A percentile compares a stretch with the other conserved stretches of the same genome.
Conservation (phyloP, 2,113 vertebrate genomes). For the Xenus cinereus region DNA sequence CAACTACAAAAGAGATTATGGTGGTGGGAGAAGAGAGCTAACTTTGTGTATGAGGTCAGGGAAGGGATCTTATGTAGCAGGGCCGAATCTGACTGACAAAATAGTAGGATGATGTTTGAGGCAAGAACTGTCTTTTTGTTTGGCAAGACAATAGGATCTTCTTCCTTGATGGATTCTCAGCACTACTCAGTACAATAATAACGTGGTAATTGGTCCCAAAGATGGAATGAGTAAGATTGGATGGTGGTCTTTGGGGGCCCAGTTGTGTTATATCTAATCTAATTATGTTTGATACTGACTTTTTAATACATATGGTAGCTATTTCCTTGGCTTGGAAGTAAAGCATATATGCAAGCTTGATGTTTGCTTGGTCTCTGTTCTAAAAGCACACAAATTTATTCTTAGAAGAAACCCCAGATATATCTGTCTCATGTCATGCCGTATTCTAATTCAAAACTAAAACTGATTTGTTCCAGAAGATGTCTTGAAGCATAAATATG, state of each 20-base stretch:
- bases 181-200: background rate
- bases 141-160: background rate
- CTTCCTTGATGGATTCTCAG: constrained; percentile 7
- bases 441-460: constrained; percentile 46
- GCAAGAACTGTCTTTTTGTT: constrained; percentile 21
- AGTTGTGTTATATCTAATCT: constrained; percentile 46
- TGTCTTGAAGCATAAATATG: constrained; percentile 57
- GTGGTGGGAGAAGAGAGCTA: background rate
- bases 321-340: constrained; percentile 28
- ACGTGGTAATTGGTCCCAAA: constrained; percentile 36
- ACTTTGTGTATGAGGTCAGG: background rate
- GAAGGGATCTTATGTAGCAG: background rate
- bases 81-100: background rate
- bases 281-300: constrained; percentile 38
- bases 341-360: background rate
- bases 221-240: constrained; percentile 22
- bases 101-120: background rate
- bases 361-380: constrained; percentile 25
- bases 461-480: constrained; percentile 63
- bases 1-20: background rate
- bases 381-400: constrained; percentile 17
- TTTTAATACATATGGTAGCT: constrained; percentile 57
- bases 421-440: constrained; percentile 45
- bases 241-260: constrained; percentile 29
- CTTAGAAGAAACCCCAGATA: constrained; percentile 22